These are phyloP conservation scores for Eciton burchellii DNA, from an alignment of 1,140 invertebrate species.

Conservation along the genomic window DNA sequence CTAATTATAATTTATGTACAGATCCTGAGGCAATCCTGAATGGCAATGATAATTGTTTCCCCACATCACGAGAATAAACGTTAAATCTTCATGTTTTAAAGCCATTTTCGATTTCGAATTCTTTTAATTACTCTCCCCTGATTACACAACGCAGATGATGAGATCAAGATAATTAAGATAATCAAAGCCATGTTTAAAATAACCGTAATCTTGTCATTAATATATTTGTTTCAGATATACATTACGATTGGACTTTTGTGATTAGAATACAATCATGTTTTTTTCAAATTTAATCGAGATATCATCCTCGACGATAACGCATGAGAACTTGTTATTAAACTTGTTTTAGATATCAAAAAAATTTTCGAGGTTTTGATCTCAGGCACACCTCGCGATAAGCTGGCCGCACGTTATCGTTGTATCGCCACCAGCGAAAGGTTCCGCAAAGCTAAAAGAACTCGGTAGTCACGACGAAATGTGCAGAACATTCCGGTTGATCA, in stretches of 20 bases:
- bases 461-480: not conserved
- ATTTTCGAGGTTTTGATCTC: not conserved
- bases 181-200: too few species aligned
- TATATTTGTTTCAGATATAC: too few species aligned
- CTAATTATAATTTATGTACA: too few species aligned
- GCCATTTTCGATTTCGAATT: not conserved
- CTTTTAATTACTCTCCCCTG: not conserved
- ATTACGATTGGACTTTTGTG: too few species aligned
- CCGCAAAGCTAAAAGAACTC: not conserved
- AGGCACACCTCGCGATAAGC: slow-evolving; percentile 1
- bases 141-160: not conserved
- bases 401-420: not conserved
- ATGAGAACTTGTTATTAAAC: not conserved
- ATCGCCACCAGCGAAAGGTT: not conserved
- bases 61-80: not conserved
- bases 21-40: not conserved
- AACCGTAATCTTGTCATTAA: too few species aligned
- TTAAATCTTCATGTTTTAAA: slow-evolving; percentile 1
- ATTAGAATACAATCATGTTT: too few species aligned
- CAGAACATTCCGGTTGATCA: not conserved
- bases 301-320: not conserved
- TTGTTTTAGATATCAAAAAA: not conserved
- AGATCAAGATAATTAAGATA: not conserved
- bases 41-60: not conserved
- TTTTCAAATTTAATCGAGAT: not conserved